phyloP scores from a whole-genome alignment of 2,797 vertebrate genomes.

The Malurus splendens region DNA sequence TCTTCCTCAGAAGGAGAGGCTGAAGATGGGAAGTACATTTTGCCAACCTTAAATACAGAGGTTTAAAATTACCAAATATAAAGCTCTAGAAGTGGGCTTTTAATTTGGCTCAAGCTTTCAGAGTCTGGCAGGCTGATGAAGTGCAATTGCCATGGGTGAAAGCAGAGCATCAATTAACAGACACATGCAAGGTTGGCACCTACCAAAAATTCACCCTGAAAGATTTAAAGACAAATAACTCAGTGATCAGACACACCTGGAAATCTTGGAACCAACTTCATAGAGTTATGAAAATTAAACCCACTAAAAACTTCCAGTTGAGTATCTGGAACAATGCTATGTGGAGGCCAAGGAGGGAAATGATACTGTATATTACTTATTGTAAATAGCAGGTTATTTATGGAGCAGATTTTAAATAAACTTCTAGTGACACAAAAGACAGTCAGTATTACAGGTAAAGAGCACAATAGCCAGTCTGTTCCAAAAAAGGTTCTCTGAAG shows the following conservation, averaged over 20 bases:
- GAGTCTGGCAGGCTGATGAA: conserved; percentile 59
- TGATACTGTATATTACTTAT: not conserved
- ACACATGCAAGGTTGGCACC: conserved; percentile 58
- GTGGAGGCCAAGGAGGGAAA: conserved; percentile 15
- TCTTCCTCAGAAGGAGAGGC: not conserved
- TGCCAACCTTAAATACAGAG: conserved; percentile 38
- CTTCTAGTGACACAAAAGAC: not conserved
- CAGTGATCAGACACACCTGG: conserved; percentile 62
- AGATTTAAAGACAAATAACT: conserved; percentile 64
- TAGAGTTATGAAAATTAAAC: conserved; percentile 58
- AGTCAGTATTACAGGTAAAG: not conserved
- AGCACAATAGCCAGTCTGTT: not conserved
- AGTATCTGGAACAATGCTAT: conserved; percentile 20
- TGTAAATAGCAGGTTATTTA: conserved; percentile 39
- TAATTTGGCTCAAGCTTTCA: conserved; percentile 50
- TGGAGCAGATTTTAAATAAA: conserved; percentile 5
- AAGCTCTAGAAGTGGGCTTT: conserved; percentile 51
- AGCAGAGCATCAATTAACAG: conserved; percentile 64
- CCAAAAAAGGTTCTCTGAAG: not conserved
- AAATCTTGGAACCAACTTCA: conserved; percentile 64
- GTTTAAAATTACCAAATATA: conserved; percentile 49
- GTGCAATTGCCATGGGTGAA: conserved; percentile 61
- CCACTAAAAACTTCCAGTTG: conserved; percentile 42
- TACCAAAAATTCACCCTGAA: conserved; percentile 58
- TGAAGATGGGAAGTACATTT: conserved; percentile 15